Evolutionary conservation across 2,888 invertebrate species (phyloP), one percentile per base, ranked within the genome.

Genomic region (Monopis laevigella): DNA sequence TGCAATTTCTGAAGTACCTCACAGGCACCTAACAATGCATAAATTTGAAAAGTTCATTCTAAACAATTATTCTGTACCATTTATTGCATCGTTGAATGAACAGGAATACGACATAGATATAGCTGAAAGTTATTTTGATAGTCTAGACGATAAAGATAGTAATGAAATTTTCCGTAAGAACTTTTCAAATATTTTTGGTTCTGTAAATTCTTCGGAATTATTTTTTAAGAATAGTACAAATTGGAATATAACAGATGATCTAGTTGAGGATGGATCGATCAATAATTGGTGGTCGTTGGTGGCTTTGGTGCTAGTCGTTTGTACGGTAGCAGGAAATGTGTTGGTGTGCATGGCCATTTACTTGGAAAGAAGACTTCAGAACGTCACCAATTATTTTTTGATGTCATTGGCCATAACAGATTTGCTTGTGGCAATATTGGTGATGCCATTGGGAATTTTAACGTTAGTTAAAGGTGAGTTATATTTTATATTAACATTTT

Each of bases 321-420:
- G 89, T 45, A 96, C 96, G 0, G 93, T 93, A 0, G 88, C 93
- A 2, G 97, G 97, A 1, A 98, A 98, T 73, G 91, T 95, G 29
- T 78, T 98, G 45, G 98, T 98, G 36, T 97, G 96, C 58, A 71
- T 96, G 53, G 97, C 98, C 16, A 96, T 98, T 55, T 88, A 90
- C 48, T 88, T 92, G 86, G 97, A 98, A 65, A 86, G 93, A 43
- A 84, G 96, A 11, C 80, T 98, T 45, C 97, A 98, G 73, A 98
- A 96, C 82, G 95, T 96, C 45, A 98, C 97, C 56, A 98, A 98
- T 74, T 97, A 96, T 70, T 98, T 98, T 64, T 84, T 98, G 58
- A 92, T 97, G 88, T 97, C 96, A 3, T 72, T 98, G 61, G 96
- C 97, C 41, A 90, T 97, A 50, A 97, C 97, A 10, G 98, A 98